Conservation (phyloP, 2,888 invertebrate species). For the Ephialtes manifestator region DNA sequence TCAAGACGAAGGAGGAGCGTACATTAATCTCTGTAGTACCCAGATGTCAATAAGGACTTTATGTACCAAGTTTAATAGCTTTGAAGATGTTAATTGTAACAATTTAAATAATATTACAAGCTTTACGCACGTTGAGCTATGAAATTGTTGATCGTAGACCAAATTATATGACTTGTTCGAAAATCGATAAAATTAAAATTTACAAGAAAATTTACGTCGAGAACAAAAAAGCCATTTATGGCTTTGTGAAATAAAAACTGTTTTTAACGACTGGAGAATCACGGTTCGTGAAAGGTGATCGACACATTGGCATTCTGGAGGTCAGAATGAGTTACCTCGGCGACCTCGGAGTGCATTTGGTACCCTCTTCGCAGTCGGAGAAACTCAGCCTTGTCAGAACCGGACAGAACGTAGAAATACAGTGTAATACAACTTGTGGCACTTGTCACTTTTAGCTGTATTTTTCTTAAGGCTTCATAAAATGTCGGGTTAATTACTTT, state of each 20-base stretch:
- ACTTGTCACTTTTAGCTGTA: background rate
- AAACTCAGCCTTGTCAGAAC: conserved; percentile 1
- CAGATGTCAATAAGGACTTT: conserved; percentile 4
- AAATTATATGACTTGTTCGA: background rate
- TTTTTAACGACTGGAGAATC: background rate
- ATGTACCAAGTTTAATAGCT: background rate
- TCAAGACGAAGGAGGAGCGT: conserved; percentile 18
- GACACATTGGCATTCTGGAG: background rate
- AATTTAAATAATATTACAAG: background rate
- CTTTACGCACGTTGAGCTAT: background rate
- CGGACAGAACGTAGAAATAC: background rate
- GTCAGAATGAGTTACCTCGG: background rate
- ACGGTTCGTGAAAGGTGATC: conserved; percentile 1
- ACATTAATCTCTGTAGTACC: conserved; percentile 19
- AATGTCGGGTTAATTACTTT: background rate
- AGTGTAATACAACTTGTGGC: background rate
- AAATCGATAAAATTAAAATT: background rate
- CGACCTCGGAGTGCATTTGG: background rate
- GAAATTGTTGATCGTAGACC: background rate
- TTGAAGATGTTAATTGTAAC: conserved; percentile 23
- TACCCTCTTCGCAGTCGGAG: background rate
- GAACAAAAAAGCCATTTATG: background rate
- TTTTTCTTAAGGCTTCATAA: background rate
- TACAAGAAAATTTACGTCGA: background rate
- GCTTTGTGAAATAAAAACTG: background rate